Evolutionary conservation across 1,140 invertebrate species (phyloP).

Genomic region (Oncopodura yosiiana): DNA sequence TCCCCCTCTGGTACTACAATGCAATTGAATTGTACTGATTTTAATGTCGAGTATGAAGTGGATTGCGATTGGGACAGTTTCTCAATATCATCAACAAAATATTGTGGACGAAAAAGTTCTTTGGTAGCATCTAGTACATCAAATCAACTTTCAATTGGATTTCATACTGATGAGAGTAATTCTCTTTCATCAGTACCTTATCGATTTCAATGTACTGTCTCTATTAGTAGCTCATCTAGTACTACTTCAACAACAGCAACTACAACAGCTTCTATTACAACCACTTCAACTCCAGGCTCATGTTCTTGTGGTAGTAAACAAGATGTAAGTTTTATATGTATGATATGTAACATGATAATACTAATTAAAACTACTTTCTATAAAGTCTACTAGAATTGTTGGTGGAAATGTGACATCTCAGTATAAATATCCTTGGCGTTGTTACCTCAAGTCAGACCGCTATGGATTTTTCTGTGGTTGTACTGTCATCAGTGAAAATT

Average conservation of each 20-base stretch:
- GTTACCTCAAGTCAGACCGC: background rate
- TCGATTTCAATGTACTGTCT: background rate
- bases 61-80: conserved; percentile 8
- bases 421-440: conserved; percentile 53
- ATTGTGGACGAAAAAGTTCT: conserved; percentile 5
- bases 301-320: background rate
- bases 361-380: too few species aligned
- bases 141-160: conserved; percentile 7
- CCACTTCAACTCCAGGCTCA: background rate
- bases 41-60: conserved; percentile 5
- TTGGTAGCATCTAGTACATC: background rate
- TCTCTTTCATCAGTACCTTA: background rate
- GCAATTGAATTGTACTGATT: conserved; percentile 8
- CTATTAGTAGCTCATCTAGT: background rate
- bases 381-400: conserved; percentile 51
- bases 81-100: conserved; percentile 2
- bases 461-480: conserved; percentile 43
- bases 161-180: conserved; percentile 5
- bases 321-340: background rate
- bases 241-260: background rate
- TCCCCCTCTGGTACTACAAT: conserved; percentile 11
- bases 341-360: too few species aligned
- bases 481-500: conserved; percentile 42
- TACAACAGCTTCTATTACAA: background rate
- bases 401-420: conserved; percentile 49